Evolutionary conservation across 2,113 vertebrate species (phyloP), one percentile per base, ranked within the genome.

Genomic region (Onychorhynchus coronatus): DNA sequence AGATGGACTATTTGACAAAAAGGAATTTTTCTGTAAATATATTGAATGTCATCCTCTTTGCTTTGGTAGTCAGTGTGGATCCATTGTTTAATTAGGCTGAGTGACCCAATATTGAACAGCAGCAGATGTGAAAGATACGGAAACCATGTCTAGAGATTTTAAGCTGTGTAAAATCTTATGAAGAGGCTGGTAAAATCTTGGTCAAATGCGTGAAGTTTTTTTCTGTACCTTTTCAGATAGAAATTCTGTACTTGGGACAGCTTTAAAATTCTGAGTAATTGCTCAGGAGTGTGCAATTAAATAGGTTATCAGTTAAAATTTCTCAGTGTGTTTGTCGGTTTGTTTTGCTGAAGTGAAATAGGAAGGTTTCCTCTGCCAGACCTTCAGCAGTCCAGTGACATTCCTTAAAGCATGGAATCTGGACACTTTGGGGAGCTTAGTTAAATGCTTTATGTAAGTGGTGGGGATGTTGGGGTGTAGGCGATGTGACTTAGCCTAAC

Each of bases 1-100:
- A 95, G 97, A 74, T 85, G 86, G 91, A 70, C 89, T 95, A 68
- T 96, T 95, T 97, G 94, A 91, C 86, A 94, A 78, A 33, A 53
- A 93, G 80, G 79, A 90, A 53, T 96, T 97, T 63, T 98, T 97
- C 94, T 98, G 94, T 97, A 96, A 98, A 96, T 97, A 95, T 67
- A 94, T 85, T 59, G 66, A 83, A 74, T 94, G 93, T 86, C 91
- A 66, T 93, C 94, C 67, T 93, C 91, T 95, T 88, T 92, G 89
- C 91, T 97, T 94, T 96, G 89, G 93, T 96, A 81, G 31, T 61
- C 94, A 53, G 61, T 74, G 93, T 58, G 63, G 23, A 87, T 89
- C 94, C 24, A 63, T 89, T 89, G 95, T 95, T 95, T 97, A 96
- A 97, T 92, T 95, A 91, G 66, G 30, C 93, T 80, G 94, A 87